These are phyloP conservation scores for Torymus aiolomorphi DNA, from an alignment of 2,888 invertebrate species.

Conservation along the genomic window DNA sequence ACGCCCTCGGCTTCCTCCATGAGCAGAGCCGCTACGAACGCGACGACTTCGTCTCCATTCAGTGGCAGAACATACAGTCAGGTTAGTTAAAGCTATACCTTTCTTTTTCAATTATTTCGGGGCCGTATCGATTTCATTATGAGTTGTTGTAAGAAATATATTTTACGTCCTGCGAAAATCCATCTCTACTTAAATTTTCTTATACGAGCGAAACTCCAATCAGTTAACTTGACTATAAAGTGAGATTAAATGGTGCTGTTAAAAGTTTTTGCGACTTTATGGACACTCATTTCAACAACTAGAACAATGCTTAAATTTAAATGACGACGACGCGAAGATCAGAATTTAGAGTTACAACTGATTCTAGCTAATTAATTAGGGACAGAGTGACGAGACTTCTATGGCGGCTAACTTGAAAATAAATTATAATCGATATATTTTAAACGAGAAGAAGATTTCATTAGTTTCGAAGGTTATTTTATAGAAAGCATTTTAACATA, in stretches of 20 bases:
- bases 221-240: slow-evolving; percentile 10
- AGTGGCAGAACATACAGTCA: slow-evolving; percentile 82
- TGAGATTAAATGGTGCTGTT: neutral
- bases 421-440: too few species aligned
- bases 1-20: slow-evolving; percentile 87
- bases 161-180: too few species aligned
- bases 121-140: too few species aligned
- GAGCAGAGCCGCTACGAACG: slow-evolving; percentile 88
- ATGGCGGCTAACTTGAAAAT: too few species aligned
- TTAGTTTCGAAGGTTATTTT: too few species aligned
- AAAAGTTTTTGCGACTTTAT: slow-evolving; percentile 22
- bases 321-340: neutral
- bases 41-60: slow-evolving; percentile 82
- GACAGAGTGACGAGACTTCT: too few species aligned
- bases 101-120: too few species aligned
- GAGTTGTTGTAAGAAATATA: too few species aligned
- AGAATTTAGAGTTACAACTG: neutral
- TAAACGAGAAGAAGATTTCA: too few species aligned
- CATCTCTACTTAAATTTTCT: neutral
- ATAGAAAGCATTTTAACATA: too few species aligned
- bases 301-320: slow-evolving; percentile 40
- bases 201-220: slow-evolving; percentile 3
- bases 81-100: slow-evolving; percentile 73
- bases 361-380: neutral
- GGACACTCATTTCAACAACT: slow-evolving; percentile 1